Evolutionary conservation across 2,888 invertebrate genomes (phyloP).

Genomic region (Pediacus dermestoides): DNA sequence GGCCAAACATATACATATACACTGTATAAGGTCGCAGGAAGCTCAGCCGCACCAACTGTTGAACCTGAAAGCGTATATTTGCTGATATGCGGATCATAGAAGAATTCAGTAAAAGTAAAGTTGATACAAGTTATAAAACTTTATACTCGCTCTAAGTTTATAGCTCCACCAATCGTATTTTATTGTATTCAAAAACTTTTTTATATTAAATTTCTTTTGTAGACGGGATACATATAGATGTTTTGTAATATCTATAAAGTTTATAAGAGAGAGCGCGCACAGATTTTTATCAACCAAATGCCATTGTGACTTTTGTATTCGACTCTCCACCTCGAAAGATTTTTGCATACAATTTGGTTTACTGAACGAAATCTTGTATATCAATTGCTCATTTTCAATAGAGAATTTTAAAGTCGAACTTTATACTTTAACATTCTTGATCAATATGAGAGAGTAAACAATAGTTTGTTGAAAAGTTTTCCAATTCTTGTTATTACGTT

Average conservation of each 20-base stretch:
- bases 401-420: too few species aligned
- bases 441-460: too few species aligned
- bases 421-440: too few species aligned
- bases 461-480: too few species aligned
- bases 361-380: too few species aligned
- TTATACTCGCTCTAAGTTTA: conserved; percentile 18
- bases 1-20: conserved; percentile 12
- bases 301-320: too few species aligned
- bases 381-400: too few species aligned
- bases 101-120: conserved; percentile 18
- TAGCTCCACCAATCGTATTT: conserved; percentile 20
- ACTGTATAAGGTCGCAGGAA: neutral
- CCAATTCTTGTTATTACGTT: too few species aligned
- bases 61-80: conserved; percentile 18
- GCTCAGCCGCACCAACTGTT: conserved; percentile 17
- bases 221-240: conserved; percentile 16
- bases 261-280: too few species aligned
- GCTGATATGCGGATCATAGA: conserved; percentile 20
- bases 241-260: conserved; percentile 10
- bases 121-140: conserved; percentile 24
- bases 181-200: conserved; percentile 25
- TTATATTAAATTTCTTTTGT: conserved; percentile 25
- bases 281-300: too few species aligned
- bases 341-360: too few species aligned
- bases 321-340: too few species aligned